Evolutionary conservation across 1,140 invertebrate species (phyloP).

Genomic region (Euborellia annulipes): DNA sequence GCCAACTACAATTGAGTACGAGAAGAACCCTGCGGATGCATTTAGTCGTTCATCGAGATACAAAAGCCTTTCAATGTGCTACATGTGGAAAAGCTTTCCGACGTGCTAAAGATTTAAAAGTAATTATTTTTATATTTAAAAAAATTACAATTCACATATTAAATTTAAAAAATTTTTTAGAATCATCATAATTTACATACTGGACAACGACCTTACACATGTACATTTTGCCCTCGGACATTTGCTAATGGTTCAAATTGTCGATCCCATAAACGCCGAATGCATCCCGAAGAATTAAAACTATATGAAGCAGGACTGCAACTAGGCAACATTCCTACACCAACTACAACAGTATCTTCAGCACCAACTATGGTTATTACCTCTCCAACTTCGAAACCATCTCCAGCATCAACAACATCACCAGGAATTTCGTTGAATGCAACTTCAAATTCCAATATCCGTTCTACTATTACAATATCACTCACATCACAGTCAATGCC

Average conservation of each 20-base stretch:
- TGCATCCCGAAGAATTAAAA: constrained; percentile 29
- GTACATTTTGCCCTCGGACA: constrained; percentile 30
- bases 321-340: constrained; percentile 1
- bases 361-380: too few relatives aligned
- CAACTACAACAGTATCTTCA: neutral
- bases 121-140: neutral
- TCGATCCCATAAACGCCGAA: constrained; percentile 30
- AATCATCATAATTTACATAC: constrained; percentile 30
- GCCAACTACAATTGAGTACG: constrained; percentile 29
- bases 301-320: constrained; percentile 12
- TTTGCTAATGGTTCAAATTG: constrained; percentile 34
- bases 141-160: neutral
- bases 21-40: constrained; percentile 30
- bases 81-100: constrained; percentile 28
- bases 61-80: constrained; percentile 27
- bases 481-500: too few relatives aligned
- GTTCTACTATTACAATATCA: too few relatives aligned
- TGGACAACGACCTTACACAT: constrained; percentile 29
- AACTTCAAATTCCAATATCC: too few relatives aligned
- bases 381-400: too few relatives aligned
- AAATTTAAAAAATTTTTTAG: constrained; percentile 11
- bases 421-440: too few relatives aligned
- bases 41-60: constrained; percentile 28
- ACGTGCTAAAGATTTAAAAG: constrained; percentile 15
- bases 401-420: too few relatives aligned